Conservation (phyloP, 2,797 vertebrate species). For the Gadopsis marmoratus region DNA sequence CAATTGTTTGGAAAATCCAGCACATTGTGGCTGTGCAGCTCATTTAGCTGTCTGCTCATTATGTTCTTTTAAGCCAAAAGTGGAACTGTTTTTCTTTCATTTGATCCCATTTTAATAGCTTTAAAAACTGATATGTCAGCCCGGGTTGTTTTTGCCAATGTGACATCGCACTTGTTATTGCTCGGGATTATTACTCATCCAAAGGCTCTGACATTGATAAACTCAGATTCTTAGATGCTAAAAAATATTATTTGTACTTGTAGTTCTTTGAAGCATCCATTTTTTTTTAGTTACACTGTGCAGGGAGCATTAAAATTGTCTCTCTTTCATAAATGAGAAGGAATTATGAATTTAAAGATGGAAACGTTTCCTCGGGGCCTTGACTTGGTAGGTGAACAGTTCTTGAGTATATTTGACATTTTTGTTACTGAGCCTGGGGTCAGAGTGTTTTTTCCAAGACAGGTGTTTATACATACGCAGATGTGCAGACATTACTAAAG, state of each 20-base stretch:
- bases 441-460: constrained; percentile 10
- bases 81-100: constrained; percentile 30
- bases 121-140: constrained; percentile 38
- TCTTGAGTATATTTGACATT: constrained; percentile 45
- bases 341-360: constrained; percentile 44
- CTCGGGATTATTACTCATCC: constrained; percentile 33
- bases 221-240: constrained; percentile 26
- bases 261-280: constrained; percentile 27
- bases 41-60: constrained; percentile 44
- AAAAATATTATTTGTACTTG: constrained; percentile 33
- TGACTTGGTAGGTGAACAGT: constrained; percentile 40
- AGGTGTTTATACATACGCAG: constrained; percentile 46
- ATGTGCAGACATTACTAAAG: constrained; percentile 41
- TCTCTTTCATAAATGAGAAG: constrained; percentile 45
- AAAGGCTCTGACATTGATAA: constrained; percentile 45
- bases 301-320: constrained; percentile 12
- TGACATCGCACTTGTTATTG: constrained; percentile 51
- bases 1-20: constrained; percentile 26
- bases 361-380: constrained; percentile 50
- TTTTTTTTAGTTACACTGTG: constrained; percentile 15
- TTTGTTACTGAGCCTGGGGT: constrained; percentile 49
- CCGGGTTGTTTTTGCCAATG: constrained; percentile 36
- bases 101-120: constrained; percentile 43
- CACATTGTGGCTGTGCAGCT: constrained; percentile 4
- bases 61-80: constrained; percentile 35